phyloP scores from a whole-genome alignment of 2,888 invertebrate species.

The Brenthis daphne region DNA sequence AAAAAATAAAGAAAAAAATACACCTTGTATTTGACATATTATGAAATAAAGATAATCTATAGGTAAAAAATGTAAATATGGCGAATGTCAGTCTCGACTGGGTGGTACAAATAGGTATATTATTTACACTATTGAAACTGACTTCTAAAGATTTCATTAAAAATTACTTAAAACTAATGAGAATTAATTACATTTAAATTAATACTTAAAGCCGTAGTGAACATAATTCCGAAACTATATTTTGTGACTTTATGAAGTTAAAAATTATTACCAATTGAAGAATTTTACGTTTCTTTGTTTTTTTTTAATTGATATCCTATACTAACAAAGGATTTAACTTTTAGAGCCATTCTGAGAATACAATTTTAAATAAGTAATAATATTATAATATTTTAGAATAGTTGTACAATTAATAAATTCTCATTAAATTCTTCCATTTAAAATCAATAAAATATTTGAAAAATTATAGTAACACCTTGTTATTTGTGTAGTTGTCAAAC shows the following conservation, averaged over 20 bases:
- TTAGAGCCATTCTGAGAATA: too few species aligned
- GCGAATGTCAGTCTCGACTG: slow-evolving; percentile 73
- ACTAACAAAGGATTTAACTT: too few species aligned
- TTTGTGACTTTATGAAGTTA: slow-evolving; percentile 7
- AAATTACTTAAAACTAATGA: slow-evolving; percentile 34
- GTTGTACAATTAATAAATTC: too few species aligned
- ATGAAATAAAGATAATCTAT: slow-evolving; percentile 22
- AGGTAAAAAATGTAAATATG: slow-evolving; percentile 50
- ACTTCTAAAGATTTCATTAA: slow-evolving; percentile 37
- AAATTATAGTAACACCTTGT: too few species aligned
- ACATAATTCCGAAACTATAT: slow-evolving; percentile 3
- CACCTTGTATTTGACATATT: slow-evolving; percentile 16
- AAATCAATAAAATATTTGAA: slow-evolving; percentile 17
- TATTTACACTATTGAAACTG: slow-evolving; percentile 60
- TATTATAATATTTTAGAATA: too few species aligned
- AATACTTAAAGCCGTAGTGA: slow-evolving; percentile 24
- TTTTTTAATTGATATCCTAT: too few species aligned
- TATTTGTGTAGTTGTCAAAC: neutral
- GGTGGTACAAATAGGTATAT: slow-evolving; percentile 57
- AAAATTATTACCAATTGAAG: neutral
- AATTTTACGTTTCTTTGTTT: too few species aligned
- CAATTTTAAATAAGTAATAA: too few species aligned
- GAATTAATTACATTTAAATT: slow-evolving; percentile 23
- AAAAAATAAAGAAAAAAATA: neutral
- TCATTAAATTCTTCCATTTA: slow-evolving; percentile 4